These are phyloP conservation scores for Lordiphosa stackelbergi DNA, from an alignment of 1,140 invertebrate species.

Conservation along the genomic window DNA sequence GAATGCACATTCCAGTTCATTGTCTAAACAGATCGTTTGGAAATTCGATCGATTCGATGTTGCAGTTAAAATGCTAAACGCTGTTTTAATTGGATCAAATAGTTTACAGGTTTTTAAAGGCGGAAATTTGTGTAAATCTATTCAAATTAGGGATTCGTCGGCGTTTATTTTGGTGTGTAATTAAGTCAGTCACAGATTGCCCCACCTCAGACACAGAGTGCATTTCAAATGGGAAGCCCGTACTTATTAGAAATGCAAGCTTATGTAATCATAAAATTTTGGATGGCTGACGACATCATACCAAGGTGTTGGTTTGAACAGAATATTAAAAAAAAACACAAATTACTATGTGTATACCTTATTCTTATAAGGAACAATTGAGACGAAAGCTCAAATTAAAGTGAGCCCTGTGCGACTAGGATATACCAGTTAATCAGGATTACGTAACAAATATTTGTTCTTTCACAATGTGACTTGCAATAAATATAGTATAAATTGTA, in stretches of 20 bases:
- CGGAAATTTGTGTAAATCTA: constrained; percentile 45
- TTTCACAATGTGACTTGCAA: too few species aligned
- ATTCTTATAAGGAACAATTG: too few species aligned
- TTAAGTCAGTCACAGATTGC: constrained; percentile 12
- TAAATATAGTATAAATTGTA: too few species aligned
- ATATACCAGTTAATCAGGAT: too few species aligned
- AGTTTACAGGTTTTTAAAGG: constrained; percentile 27
- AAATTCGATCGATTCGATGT: constrained; percentile 25
- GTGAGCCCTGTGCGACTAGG: too few species aligned
- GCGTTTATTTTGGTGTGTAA: constrained; percentile 7
- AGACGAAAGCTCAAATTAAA: too few species aligned
- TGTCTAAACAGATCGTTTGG: constrained; percentile 20
- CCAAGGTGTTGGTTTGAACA: not conserved
- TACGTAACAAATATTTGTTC: too few species aligned
- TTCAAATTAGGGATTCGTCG: constrained; percentile 40
- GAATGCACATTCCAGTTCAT: constrained; percentile 30
- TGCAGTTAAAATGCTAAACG: constrained; percentile 43
- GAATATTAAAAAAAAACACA: not conserved
- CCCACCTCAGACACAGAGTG: constrained; percentile 3
- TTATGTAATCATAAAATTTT: constrained; percentile 23
- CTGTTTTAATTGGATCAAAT: constrained; percentile 54
- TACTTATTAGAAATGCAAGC: constrained; percentile 5
- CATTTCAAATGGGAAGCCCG: constrained; percentile 5
- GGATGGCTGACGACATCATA: not conserved
- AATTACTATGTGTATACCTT: too few species aligned